These are phyloP conservation scores for Tyria jacobaeae DNA, from an alignment of 2,888 invertebrate genomes.

Conservation along the genomic window DNA sequence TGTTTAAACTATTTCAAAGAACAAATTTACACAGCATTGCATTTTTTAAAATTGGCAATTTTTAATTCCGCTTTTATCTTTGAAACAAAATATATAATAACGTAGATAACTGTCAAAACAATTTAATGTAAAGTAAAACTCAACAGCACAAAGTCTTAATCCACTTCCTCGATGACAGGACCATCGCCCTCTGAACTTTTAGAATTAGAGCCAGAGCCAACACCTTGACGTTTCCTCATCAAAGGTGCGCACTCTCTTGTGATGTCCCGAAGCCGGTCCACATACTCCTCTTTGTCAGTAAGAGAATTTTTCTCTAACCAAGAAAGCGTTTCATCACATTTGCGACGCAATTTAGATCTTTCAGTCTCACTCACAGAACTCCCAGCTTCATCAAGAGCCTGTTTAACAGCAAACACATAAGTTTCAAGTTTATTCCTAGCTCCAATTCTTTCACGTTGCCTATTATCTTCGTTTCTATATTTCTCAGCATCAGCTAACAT, in stretches of 20 bases:
- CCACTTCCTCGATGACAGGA: constrained; percentile 87
- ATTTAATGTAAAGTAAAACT: constrained; percentile 32
- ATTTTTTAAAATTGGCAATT: neutral
- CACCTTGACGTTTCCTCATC: constrained; percentile 86
- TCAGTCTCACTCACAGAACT: constrained; percentile 87
- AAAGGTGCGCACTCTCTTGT: constrained; percentile 74
- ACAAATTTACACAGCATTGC: too few species aligned
- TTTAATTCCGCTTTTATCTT: constrained; percentile 1
- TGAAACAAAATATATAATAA: neutral
- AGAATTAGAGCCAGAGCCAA: constrained; percentile 63
- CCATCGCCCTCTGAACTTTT: constrained; percentile 59
- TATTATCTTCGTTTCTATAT: constrained; percentile 90
- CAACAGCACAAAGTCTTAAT: constrained; percentile 61
- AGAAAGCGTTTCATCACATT: constrained; percentile 86
- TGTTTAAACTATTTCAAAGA: too few species aligned
- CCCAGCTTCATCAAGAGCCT: constrained; percentile 87
- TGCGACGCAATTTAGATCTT: constrained; percentile 77
- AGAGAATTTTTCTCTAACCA: constrained; percentile 90
- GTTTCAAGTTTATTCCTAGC: constrained; percentile 90
- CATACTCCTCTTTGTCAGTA: constrained; percentile 89
- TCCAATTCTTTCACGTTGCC: constrained; percentile 88
- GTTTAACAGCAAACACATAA: constrained; percentile 89
- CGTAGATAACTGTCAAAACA: constrained; percentile 7
- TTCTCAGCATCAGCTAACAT: constrained; percentile 92
- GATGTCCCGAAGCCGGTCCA: constrained; percentile 80